These are phyloP conservation scores for Artibeus lituratus DNA, from an alignment of 2,797 vertebrate genomes.

Conservation along the genomic window DNA sequence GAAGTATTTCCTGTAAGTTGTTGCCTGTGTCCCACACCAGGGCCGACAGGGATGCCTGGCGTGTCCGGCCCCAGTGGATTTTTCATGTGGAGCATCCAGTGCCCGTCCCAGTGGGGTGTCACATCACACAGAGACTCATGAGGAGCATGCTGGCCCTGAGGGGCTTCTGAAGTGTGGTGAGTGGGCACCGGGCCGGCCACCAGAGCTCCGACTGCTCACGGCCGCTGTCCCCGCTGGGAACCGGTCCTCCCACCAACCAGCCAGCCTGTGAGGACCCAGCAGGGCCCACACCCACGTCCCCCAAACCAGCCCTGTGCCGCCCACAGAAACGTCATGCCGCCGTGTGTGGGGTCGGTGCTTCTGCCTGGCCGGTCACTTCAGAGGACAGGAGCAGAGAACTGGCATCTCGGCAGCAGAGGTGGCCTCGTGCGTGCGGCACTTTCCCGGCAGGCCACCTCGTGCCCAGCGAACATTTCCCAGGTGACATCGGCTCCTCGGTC, in stretches of 20 bases:
- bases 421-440: no score
- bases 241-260: background rate
- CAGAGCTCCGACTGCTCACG: no score
- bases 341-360: accelerated
- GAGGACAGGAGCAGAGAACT: background rate
- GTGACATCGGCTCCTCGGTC: no score
- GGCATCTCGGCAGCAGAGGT: background rate
- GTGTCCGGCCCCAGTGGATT: background rate
- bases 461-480: no score
- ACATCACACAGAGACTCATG: background rate
- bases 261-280: background rate
- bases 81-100: accelerated
- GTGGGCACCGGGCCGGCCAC: no score
- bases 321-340: background rate
- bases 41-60: background rate
- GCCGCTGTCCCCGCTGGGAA: background rate
- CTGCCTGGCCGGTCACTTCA: no score
- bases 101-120: background rate
- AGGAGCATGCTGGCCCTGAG: background rate
- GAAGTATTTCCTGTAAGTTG: background rate
- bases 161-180: no score
- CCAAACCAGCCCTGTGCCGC: background rate
- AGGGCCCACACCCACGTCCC: background rate
- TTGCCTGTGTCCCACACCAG: accelerated
- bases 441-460: no score